Percentiles rank a stretch among this genome's conserved stretches.
Conservation (phyloP, 1,140 invertebrate genomes). For the Drosophila lini region DNA sequence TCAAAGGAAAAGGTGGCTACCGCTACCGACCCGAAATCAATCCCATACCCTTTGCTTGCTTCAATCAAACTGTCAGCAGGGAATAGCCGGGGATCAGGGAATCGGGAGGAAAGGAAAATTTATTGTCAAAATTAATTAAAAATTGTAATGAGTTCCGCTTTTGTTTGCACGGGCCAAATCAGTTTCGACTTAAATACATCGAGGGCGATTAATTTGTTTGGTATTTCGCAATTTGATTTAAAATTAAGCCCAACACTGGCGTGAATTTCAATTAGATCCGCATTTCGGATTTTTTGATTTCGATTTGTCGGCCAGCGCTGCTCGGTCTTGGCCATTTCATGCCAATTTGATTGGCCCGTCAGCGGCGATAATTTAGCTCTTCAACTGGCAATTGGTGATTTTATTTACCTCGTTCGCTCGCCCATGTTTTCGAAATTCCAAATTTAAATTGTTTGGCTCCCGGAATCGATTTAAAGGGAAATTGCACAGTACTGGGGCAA, state of each 20-base stretch:
- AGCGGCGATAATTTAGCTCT: constrained; percentile 30
- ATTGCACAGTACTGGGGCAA: not conserved
- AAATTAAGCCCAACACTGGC: constrained; percentile 61
- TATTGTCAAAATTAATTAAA: constrained; percentile 82
- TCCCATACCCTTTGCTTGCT: constrained; percentile 36
- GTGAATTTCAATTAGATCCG: constrained; percentile 76
- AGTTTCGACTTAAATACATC: constrained; percentile 56
- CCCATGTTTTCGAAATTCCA: constrained; percentile 1
- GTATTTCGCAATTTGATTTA: constrained; percentile 71
- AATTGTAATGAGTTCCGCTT: constrained; percentile 72
- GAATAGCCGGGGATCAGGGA: constrained; percentile 23
- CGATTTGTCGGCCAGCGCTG: not conserved
- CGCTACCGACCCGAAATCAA: constrained; percentile 29
- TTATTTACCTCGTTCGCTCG: constrained; percentile 40
- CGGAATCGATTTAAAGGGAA: constrained; percentile 43
- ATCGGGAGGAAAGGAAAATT: constrained; percentile 31
- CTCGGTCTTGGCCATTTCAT: constrained; percentile 54
- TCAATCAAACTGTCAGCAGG: constrained; percentile 73
- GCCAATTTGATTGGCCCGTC: constrained; percentile 77
- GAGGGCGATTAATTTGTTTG: constrained; percentile 73
- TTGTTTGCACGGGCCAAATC: constrained; percentile 25
- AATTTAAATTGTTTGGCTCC: constrained; percentile 42
- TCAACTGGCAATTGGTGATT: constrained; percentile 41
- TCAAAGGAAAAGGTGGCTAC: constrained; percentile 50
- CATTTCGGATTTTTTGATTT: constrained; percentile 22